Conservation (phyloP, 2,113 vertebrate species). For the Cinclus cinclus region DNA sequence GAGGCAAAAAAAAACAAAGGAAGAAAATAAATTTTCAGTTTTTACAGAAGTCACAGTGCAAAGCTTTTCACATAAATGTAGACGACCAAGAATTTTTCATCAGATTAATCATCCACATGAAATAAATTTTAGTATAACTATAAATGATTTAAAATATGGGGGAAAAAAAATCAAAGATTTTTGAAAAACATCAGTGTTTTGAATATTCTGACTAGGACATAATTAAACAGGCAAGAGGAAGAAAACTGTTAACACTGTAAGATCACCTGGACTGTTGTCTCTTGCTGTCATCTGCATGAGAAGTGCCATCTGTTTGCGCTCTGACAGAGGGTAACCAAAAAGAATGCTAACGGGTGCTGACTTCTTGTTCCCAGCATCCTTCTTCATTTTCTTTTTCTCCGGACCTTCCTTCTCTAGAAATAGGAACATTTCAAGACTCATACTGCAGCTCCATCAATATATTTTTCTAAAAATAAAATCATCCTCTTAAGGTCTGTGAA, state of each 20-base stretch:
- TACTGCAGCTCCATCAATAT: not conserved
- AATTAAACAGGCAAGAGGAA: not conserved
- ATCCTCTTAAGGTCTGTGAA: not conserved
- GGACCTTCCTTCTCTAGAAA: slow-evolving; percentile 95
- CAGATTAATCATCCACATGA: not conserved
- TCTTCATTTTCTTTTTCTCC: slow-evolving; percentile 97
- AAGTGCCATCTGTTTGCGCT: slow-evolving; percentile 98
- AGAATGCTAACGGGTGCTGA: slow-evolving; percentile 91
- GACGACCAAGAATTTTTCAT: not conserved
- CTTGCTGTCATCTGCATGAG: slow-evolving; percentile 99
- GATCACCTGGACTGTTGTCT: slow-evolving; percentile 96
- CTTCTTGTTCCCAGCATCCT: slow-evolving; percentile 92
- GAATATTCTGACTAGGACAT: not conserved
- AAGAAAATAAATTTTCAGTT: not conserved
- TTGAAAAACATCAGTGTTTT: not conserved
- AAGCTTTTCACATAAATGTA: not conserved
- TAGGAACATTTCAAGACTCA: slow-evolving; percentile 53
- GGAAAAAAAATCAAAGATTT: not conserved
- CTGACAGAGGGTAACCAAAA: slow-evolving; percentile 97
- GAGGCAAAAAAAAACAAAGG: not conserved
- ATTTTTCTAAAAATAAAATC: not conserved
- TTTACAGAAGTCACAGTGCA: not conserved
- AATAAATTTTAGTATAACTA: not conserved
- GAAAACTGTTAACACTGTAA: not conserved
- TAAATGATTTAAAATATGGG: accelerated